phyloP scores from a whole-genome alignment of 1,140 invertebrate species.

The Formica exsecta region DNA sequence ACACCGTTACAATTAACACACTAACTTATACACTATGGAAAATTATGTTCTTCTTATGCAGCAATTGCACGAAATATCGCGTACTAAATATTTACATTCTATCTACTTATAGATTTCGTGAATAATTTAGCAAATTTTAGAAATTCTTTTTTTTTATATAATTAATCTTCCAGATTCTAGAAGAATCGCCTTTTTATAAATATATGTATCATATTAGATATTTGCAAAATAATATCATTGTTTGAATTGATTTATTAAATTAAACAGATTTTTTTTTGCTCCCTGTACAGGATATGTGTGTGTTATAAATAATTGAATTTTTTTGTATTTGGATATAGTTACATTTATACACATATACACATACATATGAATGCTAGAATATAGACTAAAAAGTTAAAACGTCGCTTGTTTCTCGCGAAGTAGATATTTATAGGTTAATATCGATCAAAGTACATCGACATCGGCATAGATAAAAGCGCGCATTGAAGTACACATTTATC shows the following conservation, averaged over 20 bases:
- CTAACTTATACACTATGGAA: constrained; percentile 31
- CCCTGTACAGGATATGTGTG: background rate
- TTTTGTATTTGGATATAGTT: background rate
- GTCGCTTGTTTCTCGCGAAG: background rate
- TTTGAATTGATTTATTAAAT: background rate
- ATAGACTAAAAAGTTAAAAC: background rate
- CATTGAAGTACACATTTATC: constrained; percentile 31
- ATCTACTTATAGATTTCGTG: background rate
- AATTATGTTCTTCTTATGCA: constrained; percentile 51
- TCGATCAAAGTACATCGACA: constrained; percentile 14
- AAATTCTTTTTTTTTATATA: background rate
- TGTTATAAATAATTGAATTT: background rate
- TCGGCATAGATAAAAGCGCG: background rate
- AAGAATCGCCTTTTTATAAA: background rate
- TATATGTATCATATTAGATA: background rate
- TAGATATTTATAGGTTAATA: background rate
- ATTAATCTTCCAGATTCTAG: background rate
- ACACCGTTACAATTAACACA: constrained; percentile 51
- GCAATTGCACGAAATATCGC: background rate
- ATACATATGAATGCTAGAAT: background rate
- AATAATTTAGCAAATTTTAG: background rate
- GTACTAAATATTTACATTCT: no score
- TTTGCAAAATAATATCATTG: background rate
- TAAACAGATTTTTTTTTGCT: background rate
- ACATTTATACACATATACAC: background rate